These are phyloP conservation scores for Brachionus asplanchnoidis DNA, from an alignment of 1,140 invertebrate genomes.

Conservation along the genomic window DNA sequence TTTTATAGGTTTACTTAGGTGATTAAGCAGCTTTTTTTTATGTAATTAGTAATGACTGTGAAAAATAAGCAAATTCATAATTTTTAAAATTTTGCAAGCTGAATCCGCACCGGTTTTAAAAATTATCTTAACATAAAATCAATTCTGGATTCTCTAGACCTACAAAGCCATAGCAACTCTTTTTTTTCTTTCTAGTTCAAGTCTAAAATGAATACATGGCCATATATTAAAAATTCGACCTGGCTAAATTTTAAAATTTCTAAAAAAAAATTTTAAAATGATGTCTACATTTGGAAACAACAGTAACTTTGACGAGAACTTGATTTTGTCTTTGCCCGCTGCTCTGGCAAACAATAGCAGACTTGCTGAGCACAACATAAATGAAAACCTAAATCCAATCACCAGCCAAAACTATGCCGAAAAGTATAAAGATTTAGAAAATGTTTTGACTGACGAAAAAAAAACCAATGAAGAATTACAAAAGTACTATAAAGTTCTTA, in stretches of 20 bases:
- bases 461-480: conserved; percentile 37
- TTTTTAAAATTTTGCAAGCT: not conserved
- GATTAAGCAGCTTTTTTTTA: not conserved
- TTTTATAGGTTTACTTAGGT: not conserved
- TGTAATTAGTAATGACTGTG: not conserved
- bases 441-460: conserved; percentile 20
- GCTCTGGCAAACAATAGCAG: not conserved
- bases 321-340: conserved; percentile 7
- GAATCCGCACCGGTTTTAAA: not conserved
- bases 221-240: not conserved
- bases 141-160: not conserved
- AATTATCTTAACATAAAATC: conserved; percentile 34
- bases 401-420: conserved; percentile 29
- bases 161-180: conserved; percentile 20
- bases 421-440: conserved; percentile 36
- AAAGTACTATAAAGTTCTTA: conserved; percentile 39
- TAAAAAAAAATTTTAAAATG: conserved; percentile 1
- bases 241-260: not conserved
- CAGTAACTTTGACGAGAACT: conserved; percentile 32
- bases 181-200: not conserved
- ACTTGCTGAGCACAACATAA: not conserved
- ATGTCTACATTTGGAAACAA: conserved; percentile 4
- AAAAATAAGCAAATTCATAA: not conserved
- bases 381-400: conserved; percentile 15
- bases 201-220: not conserved